Percentiles rank a stretch among this genome's conserved stretches.
Evolutionary conservation across 2,113 vertebrate species (phyloP).

Genomic region (Bungarus multicinctus): DNA sequence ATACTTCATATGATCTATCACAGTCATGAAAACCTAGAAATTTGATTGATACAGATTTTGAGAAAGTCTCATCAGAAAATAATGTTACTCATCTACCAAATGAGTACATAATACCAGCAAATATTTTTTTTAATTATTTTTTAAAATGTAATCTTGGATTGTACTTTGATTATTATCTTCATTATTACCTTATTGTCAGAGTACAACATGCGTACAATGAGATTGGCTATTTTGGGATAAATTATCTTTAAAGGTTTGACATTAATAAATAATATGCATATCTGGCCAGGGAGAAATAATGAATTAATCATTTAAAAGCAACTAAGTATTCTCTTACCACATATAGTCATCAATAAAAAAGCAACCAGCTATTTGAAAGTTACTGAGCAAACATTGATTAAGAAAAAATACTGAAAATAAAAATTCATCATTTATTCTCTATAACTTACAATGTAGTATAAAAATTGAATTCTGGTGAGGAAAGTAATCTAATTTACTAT

Average conservation of each 20-base stretch:
- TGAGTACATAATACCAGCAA: neutral
- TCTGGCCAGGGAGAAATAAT: neutral
- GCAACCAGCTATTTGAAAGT: neutral
- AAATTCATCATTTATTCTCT: neutral
- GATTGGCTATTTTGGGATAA: neutral
- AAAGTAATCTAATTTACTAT: neutral
- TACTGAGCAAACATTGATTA: neutral
- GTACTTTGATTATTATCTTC: no score
- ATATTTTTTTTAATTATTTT: neutral
- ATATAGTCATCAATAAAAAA: neutral
- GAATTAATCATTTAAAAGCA: neutral
- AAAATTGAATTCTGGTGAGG: neutral
- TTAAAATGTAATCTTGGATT: neutral
- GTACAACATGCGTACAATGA: no score
- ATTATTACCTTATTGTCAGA: no score
- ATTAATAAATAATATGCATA: constrained; percentile 4
- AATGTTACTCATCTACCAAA: neutral
- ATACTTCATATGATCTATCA: constrained; percentile 50
- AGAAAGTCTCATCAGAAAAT: neutral
- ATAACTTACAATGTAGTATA: neutral
- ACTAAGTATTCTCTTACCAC: neutral
- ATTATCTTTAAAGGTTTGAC: neutral
- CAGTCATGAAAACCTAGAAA: constrained; percentile 10
- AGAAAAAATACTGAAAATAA: neutral
- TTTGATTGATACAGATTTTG: neutral